A percentile compares a stretch with the other conserved stretches of the same genome.
These are phyloP conservation scores for Eupristina koningsbergeri DNA, from an alignment of 1,140 invertebrate species.

Conservation along the genomic window DNA sequence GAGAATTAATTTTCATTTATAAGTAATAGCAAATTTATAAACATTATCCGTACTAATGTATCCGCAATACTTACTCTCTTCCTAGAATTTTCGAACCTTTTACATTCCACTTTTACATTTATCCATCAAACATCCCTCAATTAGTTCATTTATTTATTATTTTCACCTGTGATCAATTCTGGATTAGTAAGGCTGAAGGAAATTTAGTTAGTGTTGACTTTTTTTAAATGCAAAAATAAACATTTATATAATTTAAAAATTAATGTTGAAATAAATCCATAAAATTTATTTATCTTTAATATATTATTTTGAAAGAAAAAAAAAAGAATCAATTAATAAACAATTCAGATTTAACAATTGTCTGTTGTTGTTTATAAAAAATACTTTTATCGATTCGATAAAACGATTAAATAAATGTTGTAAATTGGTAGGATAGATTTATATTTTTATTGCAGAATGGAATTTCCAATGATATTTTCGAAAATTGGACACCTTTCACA, in stretches of 20 bases:
- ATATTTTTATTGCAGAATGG: conserved; percentile 3
- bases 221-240: too few species aligned
- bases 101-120: conserved; percentile 36
- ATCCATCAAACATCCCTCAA: background rate
- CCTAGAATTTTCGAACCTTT: background rate
- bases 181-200: too few species aligned
- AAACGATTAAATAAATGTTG: background rate
- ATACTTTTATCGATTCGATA: too few species aligned
- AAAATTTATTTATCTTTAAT: too few species aligned
- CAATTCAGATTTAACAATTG: too few species aligned
- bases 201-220: too few species aligned
- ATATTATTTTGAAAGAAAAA: too few species aligned
- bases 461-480: conserved; percentile 13
- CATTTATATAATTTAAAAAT: too few species aligned
- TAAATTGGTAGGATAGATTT: background rate
- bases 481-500: conserved; percentile 35
- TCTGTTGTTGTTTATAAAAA: too few species aligned
- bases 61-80: background rate
- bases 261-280: too few species aligned
- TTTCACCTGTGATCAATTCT: background rate
- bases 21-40: background rate
- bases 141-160: background rate
- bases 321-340: too few species aligned
- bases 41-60: conserved; percentile 18
- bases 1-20: background rate